Percentiles rank a stretch among this genome's conserved stretches.
Evolutionary conservation across 2,113 vertebrate species (phyloP).

Genomic region (Xenotilapia longispinis): DNA sequence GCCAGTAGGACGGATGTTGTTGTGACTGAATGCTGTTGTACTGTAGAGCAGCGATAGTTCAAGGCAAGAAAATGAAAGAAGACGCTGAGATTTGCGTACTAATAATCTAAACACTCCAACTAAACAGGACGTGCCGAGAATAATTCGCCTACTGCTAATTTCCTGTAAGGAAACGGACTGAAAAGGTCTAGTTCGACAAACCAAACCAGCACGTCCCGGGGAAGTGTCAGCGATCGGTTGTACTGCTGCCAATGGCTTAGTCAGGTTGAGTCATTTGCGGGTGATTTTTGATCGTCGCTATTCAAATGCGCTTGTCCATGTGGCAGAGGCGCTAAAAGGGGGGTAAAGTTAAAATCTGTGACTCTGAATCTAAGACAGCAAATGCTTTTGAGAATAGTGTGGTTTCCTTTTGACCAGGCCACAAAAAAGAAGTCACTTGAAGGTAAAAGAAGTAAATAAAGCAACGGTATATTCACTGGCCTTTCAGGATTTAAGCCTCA

Average conservation of each 20-base stretch:
- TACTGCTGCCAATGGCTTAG: not conserved
- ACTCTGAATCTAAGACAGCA: not conserved
- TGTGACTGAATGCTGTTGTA: not conserved
- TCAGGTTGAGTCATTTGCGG: not conserved
- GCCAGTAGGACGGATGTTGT: not conserved
- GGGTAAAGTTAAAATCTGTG: not conserved
- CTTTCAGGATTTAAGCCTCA: not conserved
- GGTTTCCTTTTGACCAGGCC: not conserved
- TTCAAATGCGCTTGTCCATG: not conserved
- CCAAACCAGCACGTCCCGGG: not conserved
- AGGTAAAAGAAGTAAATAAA: not conserved
- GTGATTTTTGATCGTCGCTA: not conserved
- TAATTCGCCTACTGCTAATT: not conserved
- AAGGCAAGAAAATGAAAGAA: not conserved
- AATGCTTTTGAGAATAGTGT: not conserved
- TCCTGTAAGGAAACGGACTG: not conserved
- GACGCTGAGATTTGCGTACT: not conserved
- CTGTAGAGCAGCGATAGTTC: not conserved
- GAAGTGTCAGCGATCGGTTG: not conserved
- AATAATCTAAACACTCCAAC: not conserved
- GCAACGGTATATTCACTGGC: not conserved
- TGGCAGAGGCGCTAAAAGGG: not conserved
- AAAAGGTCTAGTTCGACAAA: not conserved
- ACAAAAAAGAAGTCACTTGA: not conserved
- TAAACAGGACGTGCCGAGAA: not conserved